A percentile compares a stretch with the other conserved stretches of the same genome.
phyloP scores from a whole-genome alignment of 2,888 invertebrate species.

The Dicroscelio sp. region DNA sequence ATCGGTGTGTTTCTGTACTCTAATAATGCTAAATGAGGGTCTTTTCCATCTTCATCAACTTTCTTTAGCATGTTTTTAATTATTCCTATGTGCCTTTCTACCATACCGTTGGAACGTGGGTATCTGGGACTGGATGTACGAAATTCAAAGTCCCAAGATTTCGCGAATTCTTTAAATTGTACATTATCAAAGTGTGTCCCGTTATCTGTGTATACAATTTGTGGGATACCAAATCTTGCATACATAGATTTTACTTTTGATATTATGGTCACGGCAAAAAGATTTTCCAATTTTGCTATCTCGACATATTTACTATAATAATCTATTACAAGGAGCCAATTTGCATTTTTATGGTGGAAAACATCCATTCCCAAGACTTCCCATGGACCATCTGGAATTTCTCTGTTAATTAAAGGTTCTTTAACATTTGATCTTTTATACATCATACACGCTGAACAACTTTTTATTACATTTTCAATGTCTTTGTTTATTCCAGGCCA shows the following conservation, averaged over 20 bases:
- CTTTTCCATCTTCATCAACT: conserved; percentile 65
- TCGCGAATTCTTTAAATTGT: conserved; percentile 69
- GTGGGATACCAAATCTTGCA: conserved; percentile 66
- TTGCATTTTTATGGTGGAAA: conserved; percentile 61
- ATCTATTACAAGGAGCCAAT: conserved; percentile 72
- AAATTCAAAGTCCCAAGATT: conserved; percentile 65
- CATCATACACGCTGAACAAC: conserved; percentile 75
- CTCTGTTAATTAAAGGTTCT: conserved; percentile 72
- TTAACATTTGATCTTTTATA: conserved; percentile 53
- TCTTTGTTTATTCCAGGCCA: conserved; percentile 84
- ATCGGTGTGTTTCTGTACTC: conserved; percentile 84
- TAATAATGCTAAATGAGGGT: conserved; percentile 75
- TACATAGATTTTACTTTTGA: conserved; percentile 67
- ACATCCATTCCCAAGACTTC: conserved; percentile 74
- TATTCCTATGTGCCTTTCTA: conserved; percentile 80
- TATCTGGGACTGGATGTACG: conserved; percentile 74
- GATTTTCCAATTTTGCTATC: conserved; percentile 58
- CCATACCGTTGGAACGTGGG: conserved; percentile 79
- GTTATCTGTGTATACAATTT: conserved; percentile 74
- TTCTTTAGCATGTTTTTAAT: conserved; percentile 84
- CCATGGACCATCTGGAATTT: conserved; percentile 76
- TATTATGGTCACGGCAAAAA: conserved; percentile 54
- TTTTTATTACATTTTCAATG: conserved; percentile 77
- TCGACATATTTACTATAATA: conserved; percentile 81
- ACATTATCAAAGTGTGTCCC: conserved; percentile 71